Percentiles rank a stretch among this genome's conserved stretches.
Evolutionary conservation across 2,888 invertebrate genomes (phyloP).

Genomic region (Drosophila setosimentum): DNA sequence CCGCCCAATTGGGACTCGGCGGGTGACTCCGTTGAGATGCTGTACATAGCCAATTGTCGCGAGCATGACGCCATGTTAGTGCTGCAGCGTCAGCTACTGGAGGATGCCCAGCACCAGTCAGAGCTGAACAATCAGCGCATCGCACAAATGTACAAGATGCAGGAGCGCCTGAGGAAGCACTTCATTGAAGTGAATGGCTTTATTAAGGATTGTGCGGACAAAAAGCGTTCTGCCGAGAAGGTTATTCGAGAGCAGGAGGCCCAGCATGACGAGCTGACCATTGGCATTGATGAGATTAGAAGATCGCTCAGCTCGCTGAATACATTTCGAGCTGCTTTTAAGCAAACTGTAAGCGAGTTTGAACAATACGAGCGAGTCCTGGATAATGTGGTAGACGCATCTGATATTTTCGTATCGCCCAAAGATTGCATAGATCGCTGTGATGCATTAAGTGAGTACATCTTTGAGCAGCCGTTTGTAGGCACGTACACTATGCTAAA

Average conservation of each 20-base stretch:
- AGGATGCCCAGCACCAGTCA: constrained; percentile 74
- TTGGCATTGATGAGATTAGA: constrained; percentile 69
- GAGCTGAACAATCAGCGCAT: constrained; percentile 78
- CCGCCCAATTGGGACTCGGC: constrained; percentile 84
- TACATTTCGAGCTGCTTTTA: constrained; percentile 75
- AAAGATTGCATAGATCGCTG: constrained; percentile 84
- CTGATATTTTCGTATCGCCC: constrained; percentile 79
- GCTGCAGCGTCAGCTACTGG: constrained; percentile 80
- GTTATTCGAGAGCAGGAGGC: constrained; percentile 77
- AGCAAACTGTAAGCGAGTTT: constrained; percentile 77
- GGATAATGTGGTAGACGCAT: constrained; percentile 80
- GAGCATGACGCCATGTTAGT: constrained; percentile 80
- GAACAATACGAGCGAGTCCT: constrained; percentile 83
- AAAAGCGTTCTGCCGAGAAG: constrained; percentile 77
- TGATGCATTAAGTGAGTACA: constrained; percentile 83
- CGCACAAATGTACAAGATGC: constrained; percentile 76
- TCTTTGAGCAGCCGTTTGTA: not conserved
- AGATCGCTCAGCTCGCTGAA: constrained; percentile 64
- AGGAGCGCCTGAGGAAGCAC: constrained; percentile 78
- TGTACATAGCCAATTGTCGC: constrained; percentile 82
- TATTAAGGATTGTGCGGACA: constrained; percentile 83
- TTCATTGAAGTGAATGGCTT: constrained; percentile 84
- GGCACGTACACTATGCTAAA: no score
- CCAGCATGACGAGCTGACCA: constrained; percentile 68
- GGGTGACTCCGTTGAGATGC: constrained; percentile 82